Conservation (phyloP, 2,888 invertebrate species). For the Drosophila meridionalis region DNA sequence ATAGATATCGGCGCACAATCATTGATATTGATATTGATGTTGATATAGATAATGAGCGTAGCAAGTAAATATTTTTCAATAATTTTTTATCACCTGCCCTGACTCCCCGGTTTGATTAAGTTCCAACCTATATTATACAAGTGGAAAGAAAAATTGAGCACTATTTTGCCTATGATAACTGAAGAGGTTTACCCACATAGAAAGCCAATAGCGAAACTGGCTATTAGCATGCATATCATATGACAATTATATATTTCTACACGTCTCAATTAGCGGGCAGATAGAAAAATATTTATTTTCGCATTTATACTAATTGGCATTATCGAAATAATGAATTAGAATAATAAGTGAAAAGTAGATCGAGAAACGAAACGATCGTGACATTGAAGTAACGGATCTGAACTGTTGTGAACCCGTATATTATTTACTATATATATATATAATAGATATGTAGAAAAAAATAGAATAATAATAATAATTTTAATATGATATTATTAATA, state of each 20-base stretch:
- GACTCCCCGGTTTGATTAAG: conserved; percentile 30
- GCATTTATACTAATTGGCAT: conserved; percentile 11
- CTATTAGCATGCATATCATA: conserved; percentile 53
- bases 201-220: conserved; percentile 33
- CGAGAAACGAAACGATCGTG: not conserved
- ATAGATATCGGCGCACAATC: conserved; percentile 52
- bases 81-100: conserved; percentile 46
- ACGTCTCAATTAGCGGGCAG: conserved; percentile 16
- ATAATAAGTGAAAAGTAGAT: not conserved
- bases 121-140: conserved; percentile 39
- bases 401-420: not conserved
- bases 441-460: no score
- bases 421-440: not conserved
- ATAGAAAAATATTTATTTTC: conserved; percentile 8
- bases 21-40: conserved; percentile 34
- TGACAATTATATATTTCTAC: conserved; percentile 42
- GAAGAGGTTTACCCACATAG: conserved; percentile 22
- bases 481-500: no score
- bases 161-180: conserved; percentile 30
- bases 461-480: no score
- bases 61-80: conserved; percentile 65
- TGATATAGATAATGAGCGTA: conserved; percentile 58
- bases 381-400: not conserved
- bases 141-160: conserved; percentile 25
- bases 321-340: conserved; percentile 1